Evolutionary conservation across 2,113 vertebrate genomes (phyloP).

Genomic region (Muntiacus reevesi): DNA sequence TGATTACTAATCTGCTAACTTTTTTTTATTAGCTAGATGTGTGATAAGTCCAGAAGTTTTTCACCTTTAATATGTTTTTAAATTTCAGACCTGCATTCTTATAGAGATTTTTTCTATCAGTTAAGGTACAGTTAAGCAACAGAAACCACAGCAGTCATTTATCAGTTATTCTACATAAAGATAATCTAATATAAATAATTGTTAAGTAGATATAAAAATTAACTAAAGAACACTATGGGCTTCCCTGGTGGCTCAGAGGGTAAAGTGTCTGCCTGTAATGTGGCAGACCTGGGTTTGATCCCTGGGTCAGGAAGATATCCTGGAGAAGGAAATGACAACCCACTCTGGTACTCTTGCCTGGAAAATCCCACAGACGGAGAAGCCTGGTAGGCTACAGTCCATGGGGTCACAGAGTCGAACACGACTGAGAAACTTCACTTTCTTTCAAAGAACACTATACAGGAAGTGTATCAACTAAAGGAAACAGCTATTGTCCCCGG

Average conservation of each 20-base stretch:
- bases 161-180: background rate
- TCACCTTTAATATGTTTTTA: background rate
- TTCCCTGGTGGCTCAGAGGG: background rate
- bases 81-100: background rate
- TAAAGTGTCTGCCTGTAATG: background rate
- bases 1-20: background rate
- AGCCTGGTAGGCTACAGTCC: background rate
- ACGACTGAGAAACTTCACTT: rapidly evolving
- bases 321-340: background rate
- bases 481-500: background rate
- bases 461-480: background rate
- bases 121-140: background rate
- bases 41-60: background rate
- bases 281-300: background rate
- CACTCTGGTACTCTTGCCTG: background rate
- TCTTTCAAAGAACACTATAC: background rate
- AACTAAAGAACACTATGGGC: background rate
- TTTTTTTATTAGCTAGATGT: background rate
- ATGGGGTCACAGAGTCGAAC: background rate
- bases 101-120: background rate
- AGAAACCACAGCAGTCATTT: background rate
- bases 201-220: background rate
- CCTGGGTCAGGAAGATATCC: background rate
- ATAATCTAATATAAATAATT: background rate
- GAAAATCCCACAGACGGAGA: background rate